Evolutionary conservation across 2,113 vertebrate species (phyloP).

Genomic region (Carlito syrichta): DNA sequence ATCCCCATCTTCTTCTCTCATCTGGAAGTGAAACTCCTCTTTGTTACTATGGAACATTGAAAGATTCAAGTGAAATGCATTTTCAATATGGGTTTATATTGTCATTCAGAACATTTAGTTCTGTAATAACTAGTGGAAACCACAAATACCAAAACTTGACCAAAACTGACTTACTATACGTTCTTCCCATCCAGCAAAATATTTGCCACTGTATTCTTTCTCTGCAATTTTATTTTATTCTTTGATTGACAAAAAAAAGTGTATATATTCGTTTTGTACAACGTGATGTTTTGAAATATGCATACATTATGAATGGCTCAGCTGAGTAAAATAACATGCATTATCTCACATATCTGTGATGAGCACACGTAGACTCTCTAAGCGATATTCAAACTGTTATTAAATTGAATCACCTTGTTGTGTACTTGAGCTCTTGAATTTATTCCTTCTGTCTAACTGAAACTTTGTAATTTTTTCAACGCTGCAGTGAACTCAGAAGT

Average conservation of each 20-base stretch:
- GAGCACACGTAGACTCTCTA: neutral
- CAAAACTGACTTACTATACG: neutral
- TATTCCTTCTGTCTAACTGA: neutral
- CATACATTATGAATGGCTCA: neutral
- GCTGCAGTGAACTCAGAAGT: neutral
- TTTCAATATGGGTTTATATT: neutral
- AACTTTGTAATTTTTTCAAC: neutral
- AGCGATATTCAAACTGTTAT: neutral
- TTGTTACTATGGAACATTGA: neutral
- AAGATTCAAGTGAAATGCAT: neutral
- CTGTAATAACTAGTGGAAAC: neutral
- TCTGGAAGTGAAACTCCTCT: neutral
- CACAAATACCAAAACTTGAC: neutral
- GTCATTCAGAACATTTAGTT: neutral
- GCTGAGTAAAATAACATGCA: neutral
- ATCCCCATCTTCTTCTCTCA: neutral
- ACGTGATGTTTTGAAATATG: neutral
- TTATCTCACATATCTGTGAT: neutral
- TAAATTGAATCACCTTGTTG: neutral
- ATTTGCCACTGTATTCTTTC: neutral
- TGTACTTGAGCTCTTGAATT: neutral
- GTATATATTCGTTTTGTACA: neutral
- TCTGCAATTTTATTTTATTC: neutral
- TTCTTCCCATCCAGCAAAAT: neutral
- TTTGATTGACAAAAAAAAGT: neutral